Evolutionary conservation across 2,797 vertebrate species (phyloP).

Genomic region (Megaceryle alcyon): DNA sequence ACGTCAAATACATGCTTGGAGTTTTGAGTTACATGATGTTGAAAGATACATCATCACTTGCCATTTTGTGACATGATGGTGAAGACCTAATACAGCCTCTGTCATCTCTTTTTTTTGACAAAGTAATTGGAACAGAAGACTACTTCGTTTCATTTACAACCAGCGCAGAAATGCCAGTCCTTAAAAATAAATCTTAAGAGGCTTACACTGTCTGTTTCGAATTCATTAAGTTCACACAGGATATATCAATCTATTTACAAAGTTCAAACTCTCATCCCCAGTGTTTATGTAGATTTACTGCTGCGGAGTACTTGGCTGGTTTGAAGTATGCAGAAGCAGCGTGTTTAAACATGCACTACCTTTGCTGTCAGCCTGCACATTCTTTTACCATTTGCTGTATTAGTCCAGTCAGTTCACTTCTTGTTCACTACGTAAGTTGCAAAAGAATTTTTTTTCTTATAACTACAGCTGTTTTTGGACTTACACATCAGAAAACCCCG

Average conservation of each 20-base stretch:
- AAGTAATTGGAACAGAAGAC: background rate
- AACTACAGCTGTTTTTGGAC: background rate
- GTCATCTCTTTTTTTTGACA: background rate
- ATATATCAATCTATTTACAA: background rate
- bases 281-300: background rate
- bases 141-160: background rate
- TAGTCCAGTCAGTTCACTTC: background rate
- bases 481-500: background rate
- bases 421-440: background rate
- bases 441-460: background rate
- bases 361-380: background rate
- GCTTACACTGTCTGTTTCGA: background rate
- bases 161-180: background rate
- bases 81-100: background rate
- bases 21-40: background rate
- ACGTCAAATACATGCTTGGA: background rate
- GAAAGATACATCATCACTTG: background rate
- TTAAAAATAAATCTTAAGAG: background rate
- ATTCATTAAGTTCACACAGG: background rate
- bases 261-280: conserved; percentile 1
- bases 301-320: background rate
- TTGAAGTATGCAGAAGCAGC: background rate
- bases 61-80: background rate
- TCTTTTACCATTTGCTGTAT: background rate
- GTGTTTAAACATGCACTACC: background rate